Evolutionary conservation across 2,888 invertebrate species (phyloP).

Genomic region (Uloborus plumipes): DNA sequence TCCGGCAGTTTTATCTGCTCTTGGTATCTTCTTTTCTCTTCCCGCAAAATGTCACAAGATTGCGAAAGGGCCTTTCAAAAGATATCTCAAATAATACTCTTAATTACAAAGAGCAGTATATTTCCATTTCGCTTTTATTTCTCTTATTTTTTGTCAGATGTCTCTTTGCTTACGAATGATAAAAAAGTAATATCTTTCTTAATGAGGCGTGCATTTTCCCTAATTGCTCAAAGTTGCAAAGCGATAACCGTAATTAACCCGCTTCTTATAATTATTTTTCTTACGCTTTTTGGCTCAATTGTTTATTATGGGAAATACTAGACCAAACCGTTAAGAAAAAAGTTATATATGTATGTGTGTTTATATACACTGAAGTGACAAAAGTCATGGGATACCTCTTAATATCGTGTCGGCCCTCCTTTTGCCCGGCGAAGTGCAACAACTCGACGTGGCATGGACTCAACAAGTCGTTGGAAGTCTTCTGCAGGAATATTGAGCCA

Average conservation of each 20-base stretch:
- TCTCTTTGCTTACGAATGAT: conserved; percentile 20
- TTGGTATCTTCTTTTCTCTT: background rate
- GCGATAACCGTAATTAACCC: background rate
- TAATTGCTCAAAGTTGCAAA: conserved; percentile 39
- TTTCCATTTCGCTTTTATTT: conserved; percentile 25
- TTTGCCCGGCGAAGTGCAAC: no score
- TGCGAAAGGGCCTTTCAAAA: conserved; percentile 4
- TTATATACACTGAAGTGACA: no score
- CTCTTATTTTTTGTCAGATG: conserved; percentile 4
- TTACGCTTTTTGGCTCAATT: no score
- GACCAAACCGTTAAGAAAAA: no score
- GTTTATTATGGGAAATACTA: no score
- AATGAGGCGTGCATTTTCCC: conserved; percentile 40
- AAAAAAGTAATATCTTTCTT: conserved; percentile 41
- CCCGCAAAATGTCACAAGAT: conserved; percentile 15
- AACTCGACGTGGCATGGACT: no score
- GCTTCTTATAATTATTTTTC: no score
- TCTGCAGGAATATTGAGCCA: no score
- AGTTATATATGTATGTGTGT: no score
- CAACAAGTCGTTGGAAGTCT: no score
- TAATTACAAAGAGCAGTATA: conserved; percentile 47
- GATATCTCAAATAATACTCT: conserved; percentile 31
- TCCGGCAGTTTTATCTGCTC: conserved; percentile 6
- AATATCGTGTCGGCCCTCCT: no score
- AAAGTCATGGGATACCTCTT: no score